Evolutionary conservation across 2,797 vertebrate species (phyloP).

Genomic region (Silurus lanzhouensis): DNA sequence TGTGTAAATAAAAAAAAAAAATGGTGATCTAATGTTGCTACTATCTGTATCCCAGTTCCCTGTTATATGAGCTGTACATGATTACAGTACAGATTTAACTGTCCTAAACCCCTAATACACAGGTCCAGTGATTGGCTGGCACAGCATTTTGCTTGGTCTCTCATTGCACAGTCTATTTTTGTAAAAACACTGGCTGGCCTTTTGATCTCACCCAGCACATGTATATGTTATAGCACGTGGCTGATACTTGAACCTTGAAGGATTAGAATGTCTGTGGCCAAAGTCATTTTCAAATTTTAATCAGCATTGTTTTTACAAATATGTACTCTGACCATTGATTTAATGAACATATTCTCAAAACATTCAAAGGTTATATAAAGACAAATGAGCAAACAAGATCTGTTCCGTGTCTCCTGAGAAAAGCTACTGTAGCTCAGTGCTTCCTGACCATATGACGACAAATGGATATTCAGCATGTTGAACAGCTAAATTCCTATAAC

Average conservation of each 20-base stretch:
- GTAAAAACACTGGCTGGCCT: constrained; percentile 26
- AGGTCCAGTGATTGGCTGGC: constrained; percentile 17
- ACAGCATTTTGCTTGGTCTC: background rate
- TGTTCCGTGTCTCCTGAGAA: background rate
- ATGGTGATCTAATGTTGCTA: background rate
- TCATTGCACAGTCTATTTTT: constrained; percentile 32
- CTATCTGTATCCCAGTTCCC: background rate
- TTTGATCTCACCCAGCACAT: constrained; percentile 4
- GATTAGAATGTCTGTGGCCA: background rate
- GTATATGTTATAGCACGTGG: background rate
- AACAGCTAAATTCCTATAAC: background rate
- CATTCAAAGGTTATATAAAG: constrained; percentile 3
- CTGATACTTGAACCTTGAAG: constrained; percentile 18
- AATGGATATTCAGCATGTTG: constrained; percentile 20
- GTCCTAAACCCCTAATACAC: constrained; percentile 6
- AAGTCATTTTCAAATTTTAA: constrained; percentile 3
- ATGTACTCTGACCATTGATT: background rate
- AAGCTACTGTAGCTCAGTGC: constrained; percentile 1
- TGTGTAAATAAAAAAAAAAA: background rate
- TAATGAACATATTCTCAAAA: constrained; percentile 4
- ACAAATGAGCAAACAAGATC: constrained; percentile 13
- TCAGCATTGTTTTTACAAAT: background rate
- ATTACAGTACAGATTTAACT: constrained; percentile 27
- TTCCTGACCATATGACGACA: background rate
- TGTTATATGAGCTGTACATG: background rate